Evolutionary conservation across 2,797 vertebrate species (phyloP), one percentile per base, ranked within the genome.

Genomic region (Schizopygopsis pylzovi): DNA sequence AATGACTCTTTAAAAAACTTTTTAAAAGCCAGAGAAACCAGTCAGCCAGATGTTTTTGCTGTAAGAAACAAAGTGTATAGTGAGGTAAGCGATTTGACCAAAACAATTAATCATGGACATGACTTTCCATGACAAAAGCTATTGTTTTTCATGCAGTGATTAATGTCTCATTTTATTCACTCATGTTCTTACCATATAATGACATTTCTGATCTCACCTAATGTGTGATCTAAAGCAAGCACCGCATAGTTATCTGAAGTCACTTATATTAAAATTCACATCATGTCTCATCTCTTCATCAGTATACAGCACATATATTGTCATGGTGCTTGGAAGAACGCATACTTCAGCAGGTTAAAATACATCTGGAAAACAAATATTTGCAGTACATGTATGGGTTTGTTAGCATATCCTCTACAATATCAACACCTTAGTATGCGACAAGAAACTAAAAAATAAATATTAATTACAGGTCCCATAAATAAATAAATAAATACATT

Each of bases 31-130:
- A 90, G 90, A 91, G 87, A 92, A 94, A 95, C 93, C 95, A 96
- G 93, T 94, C 92, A 91, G 91, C 96, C 97, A 98, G 96, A 97
- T 97, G 96, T 95, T 94, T 86, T 96, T 94, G 95, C 94, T 97
- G 96, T 96, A 96, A 93, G 95, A 94, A 96, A 95, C 95, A 93
- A 96, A 96, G 93, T 94, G 94, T 92, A 94, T 95, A 92, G 94
- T 97, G 96, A 98, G 96, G 96, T 97, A 96, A 98, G 96, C 91
- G 87, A 95, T 96, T 96, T 96, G 94, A 97, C 93, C 94, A 88
- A 89, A 88, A 3, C 94, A 94, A 96, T 96, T 96, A 96, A 97
- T 97, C 95, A 96, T 82, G 90, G 87, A 89, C 95, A 93, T 96
- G 93, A 95, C 94, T 94, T 93, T 93, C 93, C 92, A 61, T 91